These are phyloP conservation scores for Xiphydria camelus DNA, from an alignment of 2,888 invertebrate species.

Conservation along the genomic window DNA sequence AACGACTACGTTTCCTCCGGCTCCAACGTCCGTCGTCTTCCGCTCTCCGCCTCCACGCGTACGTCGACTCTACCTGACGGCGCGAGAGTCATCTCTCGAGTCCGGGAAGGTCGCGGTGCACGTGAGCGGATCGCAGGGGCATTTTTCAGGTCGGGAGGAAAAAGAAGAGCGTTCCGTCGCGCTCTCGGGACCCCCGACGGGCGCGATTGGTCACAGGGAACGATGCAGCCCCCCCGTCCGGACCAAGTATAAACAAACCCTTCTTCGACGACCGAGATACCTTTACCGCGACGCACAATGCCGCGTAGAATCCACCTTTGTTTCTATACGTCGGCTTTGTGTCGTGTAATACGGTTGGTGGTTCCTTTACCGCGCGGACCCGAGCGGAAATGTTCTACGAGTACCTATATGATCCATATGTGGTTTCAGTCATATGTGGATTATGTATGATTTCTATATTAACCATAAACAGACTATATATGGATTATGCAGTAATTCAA, in stretches of 20 bases:
- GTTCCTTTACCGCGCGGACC: too few species aligned
- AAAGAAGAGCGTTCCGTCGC: conserved; percentile 27
- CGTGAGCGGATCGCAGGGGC: conserved; percentile 8
- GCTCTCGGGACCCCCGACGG: conserved; percentile 28
- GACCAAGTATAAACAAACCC: conserved; percentile 47
- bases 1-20: conserved; percentile 5
- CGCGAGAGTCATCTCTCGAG: conserved; percentile 11
- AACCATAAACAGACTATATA: too few species aligned
- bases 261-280: conserved; percentile 30
- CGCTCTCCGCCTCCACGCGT: not conserved
- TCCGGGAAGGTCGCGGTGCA: conserved; percentile 16
- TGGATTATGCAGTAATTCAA: too few species aligned
- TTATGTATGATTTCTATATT: too few species aligned
- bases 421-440: too few species aligned
- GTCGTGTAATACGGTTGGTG: too few species aligned
- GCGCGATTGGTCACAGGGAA: conserved; percentile 49
- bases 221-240: conserved; percentile 40
- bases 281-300: conserved; percentile 41
- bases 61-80: not conserved
- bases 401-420: too few species aligned
- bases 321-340: too few species aligned
- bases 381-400: too few species aligned
- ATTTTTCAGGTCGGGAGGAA: conserved; percentile 24
- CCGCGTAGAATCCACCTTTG: too few species aligned
- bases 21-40: conserved; percentile 12